Conservation (phyloP, 2,113 vertebrate genomes). For the Dromiciops gliroides region DNA sequence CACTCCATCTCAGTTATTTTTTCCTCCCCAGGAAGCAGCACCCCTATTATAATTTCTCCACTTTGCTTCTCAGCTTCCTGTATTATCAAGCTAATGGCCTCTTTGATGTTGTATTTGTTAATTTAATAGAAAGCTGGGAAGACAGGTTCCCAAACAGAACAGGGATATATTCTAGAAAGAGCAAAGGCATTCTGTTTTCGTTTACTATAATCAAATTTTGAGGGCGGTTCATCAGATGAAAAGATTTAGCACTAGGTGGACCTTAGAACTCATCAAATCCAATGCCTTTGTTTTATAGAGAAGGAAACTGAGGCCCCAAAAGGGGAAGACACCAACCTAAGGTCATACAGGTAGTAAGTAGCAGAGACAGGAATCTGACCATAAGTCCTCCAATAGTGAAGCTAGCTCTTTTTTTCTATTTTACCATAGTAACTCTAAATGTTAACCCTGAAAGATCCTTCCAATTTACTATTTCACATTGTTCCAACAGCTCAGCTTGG, state of each 20-base stretch:
- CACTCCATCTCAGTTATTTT: not conserved
- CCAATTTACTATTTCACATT: not conserved
- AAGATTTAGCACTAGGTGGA: not conserved
- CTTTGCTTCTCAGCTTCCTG: not conserved
- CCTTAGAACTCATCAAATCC: not conserved
- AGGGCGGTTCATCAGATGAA: not conserved
- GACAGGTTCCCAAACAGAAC: not conserved
- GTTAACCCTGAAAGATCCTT: not conserved
- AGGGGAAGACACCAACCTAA: not conserved
- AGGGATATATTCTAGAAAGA: not conserved
- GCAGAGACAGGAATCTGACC: not conserved
- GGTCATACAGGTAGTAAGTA: not conserved
- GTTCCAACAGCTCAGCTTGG: not conserved
- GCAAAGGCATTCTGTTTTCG: not conserved
- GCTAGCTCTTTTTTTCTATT: not conserved
- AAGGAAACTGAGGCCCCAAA: not conserved
- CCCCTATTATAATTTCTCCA: not conserved
- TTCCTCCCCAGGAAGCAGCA: not conserved
- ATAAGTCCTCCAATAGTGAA: not conserved
- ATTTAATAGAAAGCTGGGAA: not conserved
- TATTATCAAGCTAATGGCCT: not conserved
- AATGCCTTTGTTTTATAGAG: not conserved
- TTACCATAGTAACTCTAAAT: not conserved
- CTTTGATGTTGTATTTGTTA: not conserved
- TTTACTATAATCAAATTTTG: not conserved